Conservation (phyloP, 1,140 invertebrate species). For the Cydia splendana region DNA sequence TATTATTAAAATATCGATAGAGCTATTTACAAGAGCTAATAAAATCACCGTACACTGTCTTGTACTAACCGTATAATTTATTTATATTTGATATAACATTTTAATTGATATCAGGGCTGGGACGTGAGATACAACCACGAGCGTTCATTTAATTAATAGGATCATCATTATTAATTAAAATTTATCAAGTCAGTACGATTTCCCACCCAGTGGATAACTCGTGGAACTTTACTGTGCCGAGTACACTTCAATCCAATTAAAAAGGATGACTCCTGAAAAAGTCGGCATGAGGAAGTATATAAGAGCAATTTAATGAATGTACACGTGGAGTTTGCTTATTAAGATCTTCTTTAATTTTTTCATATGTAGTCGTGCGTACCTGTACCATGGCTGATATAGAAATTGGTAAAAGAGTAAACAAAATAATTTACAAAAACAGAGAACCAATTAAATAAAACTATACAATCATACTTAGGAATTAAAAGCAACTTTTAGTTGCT, state of each 20-base stretch:
- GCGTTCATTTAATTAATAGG: background rate
- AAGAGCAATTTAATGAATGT: background rate
- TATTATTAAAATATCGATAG: too few species aligned
- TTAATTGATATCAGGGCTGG: background rate
- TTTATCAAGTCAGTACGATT: background rate
- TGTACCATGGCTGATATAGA: too few species aligned
- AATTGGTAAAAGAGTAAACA: too few species aligned
- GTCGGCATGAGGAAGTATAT: background rate
- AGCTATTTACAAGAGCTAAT: too few species aligned
- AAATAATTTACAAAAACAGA: too few species aligned
- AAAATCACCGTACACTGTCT: too few species aligned
- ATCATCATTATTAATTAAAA: conserved; percentile 13
- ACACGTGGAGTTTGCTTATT: too few species aligned
- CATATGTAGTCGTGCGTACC: too few species aligned
- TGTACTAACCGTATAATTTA: too few species aligned
- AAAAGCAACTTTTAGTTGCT: too few species aligned
- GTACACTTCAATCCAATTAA: background rate
- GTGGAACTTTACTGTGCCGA: background rate
- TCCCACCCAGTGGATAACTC: background rate
- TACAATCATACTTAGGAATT: too few species aligned
- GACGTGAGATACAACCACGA: background rate
- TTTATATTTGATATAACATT: background rate
- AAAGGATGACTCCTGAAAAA: background rate
- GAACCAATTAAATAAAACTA: too few species aligned
- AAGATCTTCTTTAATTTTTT: background rate